Evolutionary conservation across 2,113 vertebrate genomes (phyloP).

Genomic region (Jaculus jaculus): DNA sequence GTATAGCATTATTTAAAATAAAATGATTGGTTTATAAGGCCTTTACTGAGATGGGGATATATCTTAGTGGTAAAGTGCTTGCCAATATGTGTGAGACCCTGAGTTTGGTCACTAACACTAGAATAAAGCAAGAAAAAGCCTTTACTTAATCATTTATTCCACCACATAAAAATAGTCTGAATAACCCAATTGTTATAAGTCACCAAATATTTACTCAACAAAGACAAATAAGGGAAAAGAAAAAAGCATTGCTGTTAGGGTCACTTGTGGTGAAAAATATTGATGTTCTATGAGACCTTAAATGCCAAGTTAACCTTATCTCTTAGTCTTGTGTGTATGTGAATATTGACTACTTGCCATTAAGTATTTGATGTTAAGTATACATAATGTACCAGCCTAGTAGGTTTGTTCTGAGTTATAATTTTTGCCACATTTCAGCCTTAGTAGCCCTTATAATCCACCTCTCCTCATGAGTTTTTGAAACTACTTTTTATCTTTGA

Average conservation of each 20-base stretch:
- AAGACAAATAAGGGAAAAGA: not conserved
- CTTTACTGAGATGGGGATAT: not conserved
- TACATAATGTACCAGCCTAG: not conserved
- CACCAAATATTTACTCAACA: not conserved
- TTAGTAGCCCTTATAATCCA: not conserved
- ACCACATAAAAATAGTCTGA: not conserved
- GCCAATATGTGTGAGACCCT: not conserved
- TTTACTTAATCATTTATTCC: conserved; percentile 44
- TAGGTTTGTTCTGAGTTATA: not conserved
- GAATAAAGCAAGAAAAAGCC: not conserved
- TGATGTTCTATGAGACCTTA: not conserved
- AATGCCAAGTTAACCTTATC: not conserved
- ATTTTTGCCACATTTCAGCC: not conserved
- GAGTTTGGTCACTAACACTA: not conserved
- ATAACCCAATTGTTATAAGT: not conserved
- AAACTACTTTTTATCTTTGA: not conserved
- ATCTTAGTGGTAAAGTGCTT: not conserved
- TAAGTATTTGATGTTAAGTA: not conserved
- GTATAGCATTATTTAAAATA: not conserved
- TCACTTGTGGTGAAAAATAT: not conserved
- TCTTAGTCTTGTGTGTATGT: not conserved
- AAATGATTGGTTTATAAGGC: conserved; percentile 1
- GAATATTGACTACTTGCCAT: not conserved
- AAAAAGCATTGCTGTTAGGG: not conserved
- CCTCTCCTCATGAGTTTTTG: not conserved